Percentiles rank a stretch among this genome's conserved stretches.
Evolutionary conservation across 2,888 invertebrate species (phyloP).

Genomic region (Cosmorhoe ocellata): DNA sequence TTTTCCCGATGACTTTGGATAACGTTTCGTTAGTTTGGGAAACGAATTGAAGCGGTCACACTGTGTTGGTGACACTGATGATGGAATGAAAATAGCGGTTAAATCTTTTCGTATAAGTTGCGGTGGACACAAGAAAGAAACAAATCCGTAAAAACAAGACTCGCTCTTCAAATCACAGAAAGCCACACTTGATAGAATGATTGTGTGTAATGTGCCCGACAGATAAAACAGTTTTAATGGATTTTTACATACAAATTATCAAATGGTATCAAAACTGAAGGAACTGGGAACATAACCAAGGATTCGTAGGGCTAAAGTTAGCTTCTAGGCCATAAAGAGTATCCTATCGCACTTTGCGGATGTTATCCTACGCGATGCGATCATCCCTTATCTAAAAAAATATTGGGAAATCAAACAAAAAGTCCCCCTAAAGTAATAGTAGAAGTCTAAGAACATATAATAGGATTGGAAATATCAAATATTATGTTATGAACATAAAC

Average conservation of each 20-base stretch:
- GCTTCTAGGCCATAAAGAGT: too few relatives aligned
- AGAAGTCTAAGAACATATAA: too few relatives aligned
- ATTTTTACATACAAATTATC: too few relatives aligned
- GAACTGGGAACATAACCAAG: not conserved
- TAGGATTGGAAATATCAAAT: too few relatives aligned
- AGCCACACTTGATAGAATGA: conserved; percentile 4
- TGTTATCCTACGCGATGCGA: too few relatives aligned
- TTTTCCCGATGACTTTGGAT: not conserved
- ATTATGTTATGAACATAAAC: conserved; percentile 27
- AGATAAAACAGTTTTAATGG: not conserved
- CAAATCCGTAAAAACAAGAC: not conserved
- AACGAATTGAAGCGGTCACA: not conserved
- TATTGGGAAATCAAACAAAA: too few relatives aligned
- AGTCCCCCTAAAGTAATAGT: too few relatives aligned
- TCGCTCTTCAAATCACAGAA: conserved; percentile 2
- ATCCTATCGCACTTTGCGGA: too few relatives aligned
- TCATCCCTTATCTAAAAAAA: too few relatives aligned
- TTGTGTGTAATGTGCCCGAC: conserved; percentile 1
- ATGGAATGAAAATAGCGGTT: not conserved
- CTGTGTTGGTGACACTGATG: not conserved
- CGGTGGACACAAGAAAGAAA: not conserved
- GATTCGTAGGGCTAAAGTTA: too few relatives aligned
- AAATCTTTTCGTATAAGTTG: not conserved
- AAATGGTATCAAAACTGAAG: not conserved
- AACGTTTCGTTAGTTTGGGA: not conserved